Conservation (phyloP, 2,113 vertebrate species). For the Ceuthmochares aereus region DNA sequence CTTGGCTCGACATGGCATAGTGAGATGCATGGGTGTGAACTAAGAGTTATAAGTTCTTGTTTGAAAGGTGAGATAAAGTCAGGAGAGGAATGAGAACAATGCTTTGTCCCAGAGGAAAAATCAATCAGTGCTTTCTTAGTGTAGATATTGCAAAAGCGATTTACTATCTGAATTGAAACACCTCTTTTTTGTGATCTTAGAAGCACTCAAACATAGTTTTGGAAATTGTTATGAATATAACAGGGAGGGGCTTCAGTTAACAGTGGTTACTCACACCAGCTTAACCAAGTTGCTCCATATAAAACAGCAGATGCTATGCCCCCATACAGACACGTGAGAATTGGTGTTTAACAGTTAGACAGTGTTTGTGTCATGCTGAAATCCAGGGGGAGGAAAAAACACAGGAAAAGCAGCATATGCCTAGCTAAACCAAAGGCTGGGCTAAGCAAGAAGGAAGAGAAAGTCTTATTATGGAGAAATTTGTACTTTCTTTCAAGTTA, state of each 20-base stretch:
- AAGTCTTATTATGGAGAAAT: not conserved
- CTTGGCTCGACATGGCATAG: not conserved
- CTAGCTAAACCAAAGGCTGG: not conserved
- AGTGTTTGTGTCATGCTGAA: not conserved
- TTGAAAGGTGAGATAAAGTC: not conserved
- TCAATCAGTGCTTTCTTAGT: not conserved
- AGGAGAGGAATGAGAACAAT: not conserved
- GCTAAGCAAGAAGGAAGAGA: not conserved
- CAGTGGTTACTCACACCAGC: not conserved
- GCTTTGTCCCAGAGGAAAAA: not conserved
- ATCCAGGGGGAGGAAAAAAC: not conserved
- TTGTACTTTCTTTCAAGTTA: not conserved
- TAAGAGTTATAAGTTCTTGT: not conserved
- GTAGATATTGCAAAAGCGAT: not conserved
- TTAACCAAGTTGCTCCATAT: not conserved
- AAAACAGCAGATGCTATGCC: not conserved
- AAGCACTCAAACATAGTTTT: not conserved
- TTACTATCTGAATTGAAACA: not conserved
- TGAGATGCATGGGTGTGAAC: not conserved
- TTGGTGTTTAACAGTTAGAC: not conserved
- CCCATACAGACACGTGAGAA: not conserved
- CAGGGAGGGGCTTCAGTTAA: not conserved
- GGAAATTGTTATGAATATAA: not conserved
- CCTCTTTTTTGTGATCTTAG: not conserved
- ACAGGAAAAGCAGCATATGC: not conserved